These are phyloP conservation scores for Papilio protenor DNA, from an alignment of 2,888 invertebrate genomes.

Conservation along the genomic window DNA sequence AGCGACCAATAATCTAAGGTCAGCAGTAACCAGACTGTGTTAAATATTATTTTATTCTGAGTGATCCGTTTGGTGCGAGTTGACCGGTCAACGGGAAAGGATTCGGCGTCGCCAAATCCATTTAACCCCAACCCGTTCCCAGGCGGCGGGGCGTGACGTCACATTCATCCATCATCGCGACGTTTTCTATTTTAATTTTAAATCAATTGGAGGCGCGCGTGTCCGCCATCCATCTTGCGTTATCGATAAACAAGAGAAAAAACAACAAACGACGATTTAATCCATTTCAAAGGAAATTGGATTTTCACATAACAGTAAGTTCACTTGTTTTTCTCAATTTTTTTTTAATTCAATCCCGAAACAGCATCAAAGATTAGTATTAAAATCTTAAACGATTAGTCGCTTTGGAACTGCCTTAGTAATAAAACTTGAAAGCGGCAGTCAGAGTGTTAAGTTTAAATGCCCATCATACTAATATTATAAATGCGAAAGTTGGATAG, in stretches of 20 bases:
- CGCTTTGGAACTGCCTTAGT: neutral
- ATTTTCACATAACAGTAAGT: conserved; percentile 7
- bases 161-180: conserved; percentile 70
- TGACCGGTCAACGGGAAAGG: conserved; percentile 45
- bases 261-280: conserved; percentile 48
- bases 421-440: no score
- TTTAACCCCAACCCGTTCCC: conserved; percentile 71
- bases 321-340: no score
- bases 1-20: neutral
- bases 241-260: conserved; percentile 60
- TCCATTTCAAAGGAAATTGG: conserved; percentile 45
- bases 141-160: conserved; percentile 71
- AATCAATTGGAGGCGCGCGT: conserved; percentile 82
- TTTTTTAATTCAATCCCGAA: no score
- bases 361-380: no score
- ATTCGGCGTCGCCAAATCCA: conserved; percentile 62
- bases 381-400: no score
- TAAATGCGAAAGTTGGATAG: no score
- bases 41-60: neutral
- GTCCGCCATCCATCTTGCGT: conserved; percentile 77
- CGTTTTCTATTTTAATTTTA: conserved; percentile 72
- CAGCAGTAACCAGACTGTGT: neutral
- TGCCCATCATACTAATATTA: no score
- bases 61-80: neutral
- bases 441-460: no score